These are phyloP conservation scores for Pithecia hirsuta DNA, from an alignment of 2,797 vertebrate genomes.

Conservation along the genomic window DNA sequence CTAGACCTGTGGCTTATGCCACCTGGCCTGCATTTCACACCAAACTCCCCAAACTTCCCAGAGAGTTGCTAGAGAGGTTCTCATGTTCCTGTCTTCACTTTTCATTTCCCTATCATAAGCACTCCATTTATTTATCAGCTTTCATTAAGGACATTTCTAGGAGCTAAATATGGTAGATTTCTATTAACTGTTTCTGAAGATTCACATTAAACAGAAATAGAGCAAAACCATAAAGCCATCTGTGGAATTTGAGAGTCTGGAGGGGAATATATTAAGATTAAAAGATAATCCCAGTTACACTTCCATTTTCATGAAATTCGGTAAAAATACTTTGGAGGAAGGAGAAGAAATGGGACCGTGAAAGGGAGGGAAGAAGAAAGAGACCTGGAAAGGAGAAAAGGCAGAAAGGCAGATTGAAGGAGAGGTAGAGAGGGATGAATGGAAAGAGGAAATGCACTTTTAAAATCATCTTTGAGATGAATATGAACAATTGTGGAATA, in stretches of 20 bases:
- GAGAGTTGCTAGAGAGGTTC: conserved; percentile 45
- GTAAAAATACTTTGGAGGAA: neutral
- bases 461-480: neutral
- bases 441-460: neutral
- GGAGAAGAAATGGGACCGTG: neutral
- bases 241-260: conserved; percentile 36
- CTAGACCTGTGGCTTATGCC: conserved; percentile 38
- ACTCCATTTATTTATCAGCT: conserved; percentile 49
- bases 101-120: conserved; percentile 48
- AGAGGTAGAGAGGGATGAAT: neutral
- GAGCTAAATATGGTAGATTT: conserved; percentile 51
- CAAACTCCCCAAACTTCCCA: conserved; percentile 63
- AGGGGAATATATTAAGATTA: conserved; percentile 11
- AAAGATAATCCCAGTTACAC: neutral
- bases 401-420: neutral
- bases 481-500: neutral
- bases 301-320: neutral
- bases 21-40: conserved; percentile 61
- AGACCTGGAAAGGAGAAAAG: neutral
- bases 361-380: neutral
- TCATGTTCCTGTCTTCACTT: conserved; percentile 52
- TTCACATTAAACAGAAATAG: conserved; percentile 22
- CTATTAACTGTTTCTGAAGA: conserved; percentile 57
- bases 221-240: conserved; percentile 39
- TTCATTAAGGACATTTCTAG: conserved; percentile 36